Conservation (phyloP, 2,797 vertebrate genomes). For the Cyprinella venusta region DNA sequence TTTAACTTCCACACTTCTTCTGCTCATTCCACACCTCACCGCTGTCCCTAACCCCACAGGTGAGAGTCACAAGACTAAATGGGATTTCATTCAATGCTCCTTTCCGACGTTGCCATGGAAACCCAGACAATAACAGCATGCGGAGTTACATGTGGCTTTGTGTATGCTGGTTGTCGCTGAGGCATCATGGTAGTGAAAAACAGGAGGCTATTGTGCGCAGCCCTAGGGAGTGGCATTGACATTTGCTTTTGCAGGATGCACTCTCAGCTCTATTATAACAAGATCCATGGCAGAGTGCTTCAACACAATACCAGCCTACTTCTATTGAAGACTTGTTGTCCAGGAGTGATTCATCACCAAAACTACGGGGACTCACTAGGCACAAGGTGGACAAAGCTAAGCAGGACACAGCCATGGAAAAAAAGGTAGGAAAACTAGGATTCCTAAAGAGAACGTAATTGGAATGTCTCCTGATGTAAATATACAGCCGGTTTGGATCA, state of each 20-base stretch:
- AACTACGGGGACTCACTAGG: conserved; percentile 39
- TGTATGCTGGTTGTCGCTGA: conserved; percentile 56
- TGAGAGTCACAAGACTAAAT: conserved; percentile 55
- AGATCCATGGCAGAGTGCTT: conserved; percentile 54
- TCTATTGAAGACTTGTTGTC: conserved; percentile 52
- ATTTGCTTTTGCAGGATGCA: conserved; percentile 61
- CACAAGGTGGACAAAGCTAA: conserved; percentile 38
- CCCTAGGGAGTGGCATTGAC: conserved; percentile 61
- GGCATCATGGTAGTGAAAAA: conserved; percentile 55
- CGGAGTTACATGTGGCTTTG: conserved; percentile 51
- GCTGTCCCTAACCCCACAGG: conserved; percentile 47
- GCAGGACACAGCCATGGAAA: conserved; percentile 12
- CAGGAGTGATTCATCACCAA: conserved; percentile 50
- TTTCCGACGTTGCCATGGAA: conserved; percentile 57
- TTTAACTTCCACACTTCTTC: conserved; percentile 13
- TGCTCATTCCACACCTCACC: conserved; percentile 19
- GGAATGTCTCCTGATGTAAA: conserved; percentile 42
- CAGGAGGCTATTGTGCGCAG: conserved; percentile 56
- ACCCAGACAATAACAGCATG: conserved; percentile 59
- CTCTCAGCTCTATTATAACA: conserved; percentile 59
- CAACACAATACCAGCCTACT: conserved; percentile 45
- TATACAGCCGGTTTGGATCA: not conserved
- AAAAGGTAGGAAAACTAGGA: conserved; percentile 23
- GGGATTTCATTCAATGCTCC: conserved; percentile 54
- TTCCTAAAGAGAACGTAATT: conserved; percentile 43